Evolutionary conservation across 2,888 invertebrate genomes (phyloP), one percentile per base, ranked within the genome.

Genomic region (Epinotia demarniana): DNA sequence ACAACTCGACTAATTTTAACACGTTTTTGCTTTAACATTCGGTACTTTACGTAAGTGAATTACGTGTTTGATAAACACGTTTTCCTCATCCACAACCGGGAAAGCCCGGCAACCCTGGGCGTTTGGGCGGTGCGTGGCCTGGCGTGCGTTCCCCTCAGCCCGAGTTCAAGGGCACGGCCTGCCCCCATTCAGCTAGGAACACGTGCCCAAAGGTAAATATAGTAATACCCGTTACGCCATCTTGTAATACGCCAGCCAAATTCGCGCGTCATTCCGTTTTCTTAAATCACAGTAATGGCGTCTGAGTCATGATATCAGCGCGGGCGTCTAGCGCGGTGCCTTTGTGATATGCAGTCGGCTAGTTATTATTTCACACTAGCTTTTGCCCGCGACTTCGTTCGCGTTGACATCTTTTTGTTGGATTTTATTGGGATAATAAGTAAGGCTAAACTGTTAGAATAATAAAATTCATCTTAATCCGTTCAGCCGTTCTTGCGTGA

Each of bases 161-260:
- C 86, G 87, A 89, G 93, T 93, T 93, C 93, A 93, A 92, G 93
- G 94, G 82, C 91, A 92, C 90, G 90, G 90, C 85, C 86, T 87
- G 90, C 84, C 88, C 91, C 90, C 93, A 94, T 94, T 94, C 92
- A 94, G 85, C 83, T 87, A 88, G 81, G 87, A 90, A 89, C 93
- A 93, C 93, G 93, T 93, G 93, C 89, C 91, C 87, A 85, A 90
- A 92, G 91, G 92, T 93, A 93, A 93, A 93, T 92, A 93, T 92
- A 92, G 92, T 92, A 91, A 84, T 85, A 81, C 82, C 82, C 81
- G 89, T 90, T 90, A 90, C 90, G 88, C 86, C 86, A 87, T 84
- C 84, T 82, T 83, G 88, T 87, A 86, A 87, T 85, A 81, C 83
- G 80, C 80, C 80, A 81, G 82, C 81, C 83, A 81, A 85, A 82